Base-by-base conservation (phyloP, 37 sponge, comb jelly and placozoan species). In the Diacarnus erythraeanus region DNA sequence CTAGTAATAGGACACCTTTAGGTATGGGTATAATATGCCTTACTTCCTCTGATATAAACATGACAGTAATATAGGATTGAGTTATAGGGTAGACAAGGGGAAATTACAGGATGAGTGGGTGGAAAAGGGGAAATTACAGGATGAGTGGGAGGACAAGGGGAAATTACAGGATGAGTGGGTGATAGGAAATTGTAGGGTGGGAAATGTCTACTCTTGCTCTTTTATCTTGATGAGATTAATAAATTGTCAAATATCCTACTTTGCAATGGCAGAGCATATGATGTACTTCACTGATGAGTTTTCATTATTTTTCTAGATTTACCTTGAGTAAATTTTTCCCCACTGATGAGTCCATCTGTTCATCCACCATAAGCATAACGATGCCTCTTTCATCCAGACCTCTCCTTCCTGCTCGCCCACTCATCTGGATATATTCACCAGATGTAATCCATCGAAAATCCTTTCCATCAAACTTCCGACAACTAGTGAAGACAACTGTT, bases 361-460 rank as follows among this genome's bases (percentile, higher is more conserved):
- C 90, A 57, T 96, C 95, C 29, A 98, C 90, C 92, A 96, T 97
- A 43, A 96, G 47, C 93, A 98, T 98, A 18, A 93, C 94, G 72
- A 95, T 98, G 30, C 99, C 96, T n/a, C 96, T 77, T 47, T 98
- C 97, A 43, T 98, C 99, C 31, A 98, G 71, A 2, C 99, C 99
- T 61, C 99, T 78, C 73, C 99, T 86, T 3, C 97, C 97, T 34
- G 99, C 99, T 20, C 97, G 83, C 26, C 99, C 99, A 81, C 97
- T 96, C 99, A 98, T 98, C 84, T 98, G 99, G 23, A 98, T 98
- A 44, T 98, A 98, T 82, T 98, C 99, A 18, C 99, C 99, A 15
- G 94, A 91, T 5, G 93, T 89, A 38, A 97, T 93, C 91, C 91
- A 95, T 78, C 99, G 76, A 71, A 93, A 96, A 42, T 93, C 87